A percentile compares a stretch with the other conserved stretches of the same genome.
These are phyloP conservation scores for Ylistrum balloti DNA, from an alignment of 1,140 invertebrate species.

Conservation along the genomic window DNA sequence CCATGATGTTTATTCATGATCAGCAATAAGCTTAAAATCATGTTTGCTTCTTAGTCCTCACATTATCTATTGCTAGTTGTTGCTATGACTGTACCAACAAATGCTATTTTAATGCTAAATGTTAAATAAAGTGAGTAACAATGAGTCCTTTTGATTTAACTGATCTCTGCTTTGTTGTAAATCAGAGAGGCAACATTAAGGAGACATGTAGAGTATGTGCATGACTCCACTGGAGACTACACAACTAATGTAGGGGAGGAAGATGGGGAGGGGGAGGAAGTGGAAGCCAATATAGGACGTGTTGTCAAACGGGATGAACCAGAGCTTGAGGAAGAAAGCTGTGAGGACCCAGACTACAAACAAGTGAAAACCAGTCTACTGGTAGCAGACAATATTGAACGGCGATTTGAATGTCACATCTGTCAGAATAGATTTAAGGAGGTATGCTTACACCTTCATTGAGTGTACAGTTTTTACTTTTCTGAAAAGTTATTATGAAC, in stretches of 20 bases:
- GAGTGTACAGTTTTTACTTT: no score
- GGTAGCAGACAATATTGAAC: slow-evolving; percentile 50
- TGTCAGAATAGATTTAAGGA: slow-evolving; percentile 77
- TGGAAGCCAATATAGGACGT: slow-evolving; percentile 44
- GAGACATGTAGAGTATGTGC: slow-evolving; percentile 77
- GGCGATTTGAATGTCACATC: slow-evolving; percentile 70
- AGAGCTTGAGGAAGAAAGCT: background rate
- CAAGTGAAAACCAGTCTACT: background rate
- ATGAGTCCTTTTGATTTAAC: background rate
- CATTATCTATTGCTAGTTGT: no score
- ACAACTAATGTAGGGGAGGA: slow-evolving; percentile 57
- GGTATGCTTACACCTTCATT: slow-evolving; percentile 56
- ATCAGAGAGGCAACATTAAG: slow-evolving; percentile 75
- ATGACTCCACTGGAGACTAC: slow-evolving; percentile 67
- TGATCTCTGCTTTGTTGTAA: background rate
- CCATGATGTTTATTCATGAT: no score
- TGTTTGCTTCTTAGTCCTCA: no score
- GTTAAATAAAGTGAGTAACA: no score
- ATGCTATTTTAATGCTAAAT: no score
- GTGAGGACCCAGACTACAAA: slow-evolving; percentile 30
- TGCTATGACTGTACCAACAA: no score
- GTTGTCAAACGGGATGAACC: slow-evolving; percentile 1
- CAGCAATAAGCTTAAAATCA: no score
- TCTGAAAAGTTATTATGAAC: no score
- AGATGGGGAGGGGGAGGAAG: slow-evolving; percentile 62